Evolutionary conservation across 2,888 invertebrate species (phyloP).

Genomic region (Eupithecia tripunctaria): DNA sequence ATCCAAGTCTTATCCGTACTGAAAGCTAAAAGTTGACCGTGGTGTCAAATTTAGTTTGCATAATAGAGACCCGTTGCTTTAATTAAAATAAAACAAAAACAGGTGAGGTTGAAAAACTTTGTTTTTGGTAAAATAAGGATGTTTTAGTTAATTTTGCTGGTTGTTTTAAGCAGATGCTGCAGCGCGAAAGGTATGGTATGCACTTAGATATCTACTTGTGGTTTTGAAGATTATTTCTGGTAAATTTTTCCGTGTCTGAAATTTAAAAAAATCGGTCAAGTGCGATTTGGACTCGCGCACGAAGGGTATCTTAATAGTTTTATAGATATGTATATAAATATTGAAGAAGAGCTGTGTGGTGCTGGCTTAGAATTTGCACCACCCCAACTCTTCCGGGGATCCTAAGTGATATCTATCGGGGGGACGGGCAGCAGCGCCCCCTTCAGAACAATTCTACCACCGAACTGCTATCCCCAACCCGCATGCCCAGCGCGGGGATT

Average conservation of each 20-base stretch:
- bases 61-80: background rate
- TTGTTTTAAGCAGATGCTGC: slow-evolving; percentile 6
- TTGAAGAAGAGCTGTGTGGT: too few species aligned
- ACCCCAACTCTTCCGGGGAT: too few species aligned
- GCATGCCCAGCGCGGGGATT: too few species aligned
- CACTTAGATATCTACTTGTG: background rate
- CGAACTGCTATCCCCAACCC: too few species aligned
- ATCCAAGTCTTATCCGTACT: background rate
- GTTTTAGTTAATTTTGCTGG: background rate
- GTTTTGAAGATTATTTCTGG: background rate
- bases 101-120: slow-evolving; percentile 7
- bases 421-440: too few species aligned
- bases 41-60: slow-evolving; percentile 6
- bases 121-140: background rate
- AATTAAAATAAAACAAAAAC: background rate
- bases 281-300: too few species aligned
- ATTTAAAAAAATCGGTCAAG: background rate
- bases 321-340: too few species aligned
- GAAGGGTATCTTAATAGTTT: too few species aligned
- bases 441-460: too few species aligned
- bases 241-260: background rate
- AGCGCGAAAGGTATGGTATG: background rate
- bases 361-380: too few species aligned
- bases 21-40: slow-evolving; percentile 7
- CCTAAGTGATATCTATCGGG: too few species aligned